Base-by-base conservation (phyloP, 2,888 invertebrate species). In the Xanthia icteritia region DNA sequence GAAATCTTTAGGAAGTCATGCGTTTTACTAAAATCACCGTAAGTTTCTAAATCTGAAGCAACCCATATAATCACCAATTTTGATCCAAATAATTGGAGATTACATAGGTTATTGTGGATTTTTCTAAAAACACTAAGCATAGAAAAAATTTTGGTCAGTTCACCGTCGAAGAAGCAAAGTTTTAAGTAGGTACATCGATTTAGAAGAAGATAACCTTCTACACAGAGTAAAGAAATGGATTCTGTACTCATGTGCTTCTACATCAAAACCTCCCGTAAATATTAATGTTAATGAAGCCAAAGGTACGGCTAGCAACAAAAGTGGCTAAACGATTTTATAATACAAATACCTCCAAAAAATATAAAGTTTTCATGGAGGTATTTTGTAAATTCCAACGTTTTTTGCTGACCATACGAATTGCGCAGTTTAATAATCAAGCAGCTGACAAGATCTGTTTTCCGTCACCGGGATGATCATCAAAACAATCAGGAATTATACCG, bases 361-460 rank as follows among this genome's bases (percentile, higher is more conserved):
- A 31, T 0, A 23, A 31, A 31, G 48, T 48, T 31, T 5, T 8
- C 15, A 15, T 66, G 64, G 17, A 42, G 5, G 0, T 66, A 31
- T 51, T 58, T 54, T 31, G 63, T 48, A 15, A 23, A 61, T 42
- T 17, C 20, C 15, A 20, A 54, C 11, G 27, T 60, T 15, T 36
- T 9, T 60, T 80, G 58, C 65, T 5, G 31, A 45, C 69, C 56
- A 42, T 56, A 70, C 65, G 63, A 85, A 85, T 64, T 75, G 70
- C 78, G 83, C 83, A 85, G 83, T 77, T 70, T 61, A 60, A 82
- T 69, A 48, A 77, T 61, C 31, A 67, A 56, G 2, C 72, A 73
- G 63, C 83, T 83, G 83, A 67, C 72, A 70, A 27, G 72, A 48
- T 69, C 83, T 83, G 83, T 77, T 82, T 83, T 75, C 74, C 78